Conservation (phyloP, 2,113 vertebrate species). For the Xenus cinereus region DNA sequence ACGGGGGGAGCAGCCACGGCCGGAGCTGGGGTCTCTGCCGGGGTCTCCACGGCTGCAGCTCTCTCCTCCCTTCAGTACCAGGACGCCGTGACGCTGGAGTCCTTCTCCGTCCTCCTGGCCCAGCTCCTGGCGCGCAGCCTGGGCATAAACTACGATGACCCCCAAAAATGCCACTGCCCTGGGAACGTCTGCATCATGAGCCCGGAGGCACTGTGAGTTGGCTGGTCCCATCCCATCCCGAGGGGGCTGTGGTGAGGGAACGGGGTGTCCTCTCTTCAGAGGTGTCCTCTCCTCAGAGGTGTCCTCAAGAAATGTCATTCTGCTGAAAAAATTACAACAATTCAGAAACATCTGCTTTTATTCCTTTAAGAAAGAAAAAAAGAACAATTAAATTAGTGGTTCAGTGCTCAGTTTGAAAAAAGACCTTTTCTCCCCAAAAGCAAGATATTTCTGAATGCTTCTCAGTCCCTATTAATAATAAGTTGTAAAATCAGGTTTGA, state of each 20-base stretch:
- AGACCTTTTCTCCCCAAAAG: not conserved
- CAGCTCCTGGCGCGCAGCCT: constrained; percentile 63
- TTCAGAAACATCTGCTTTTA: not conserved
- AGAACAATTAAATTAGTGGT: not conserved
- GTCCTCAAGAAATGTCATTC: not conserved
- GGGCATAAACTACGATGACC: constrained; percentile 44
- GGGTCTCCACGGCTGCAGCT: not conserved
- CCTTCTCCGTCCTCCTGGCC: constrained; percentile 49
- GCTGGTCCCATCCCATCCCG: no score
- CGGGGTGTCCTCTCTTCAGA: not conserved
- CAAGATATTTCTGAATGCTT: not conserved
- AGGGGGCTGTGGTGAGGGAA: not conserved
- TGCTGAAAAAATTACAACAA: not conserved
- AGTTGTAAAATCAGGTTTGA: not conserved
- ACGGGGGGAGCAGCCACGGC: rapidly evolving
- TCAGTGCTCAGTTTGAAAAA: not conserved
- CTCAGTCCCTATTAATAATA: not conserved
- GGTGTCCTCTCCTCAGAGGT: not conserved
- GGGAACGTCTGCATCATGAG: constrained; percentile 51
- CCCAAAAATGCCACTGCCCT: constrained; percentile 22
- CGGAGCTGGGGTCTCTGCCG: rapidly evolving
- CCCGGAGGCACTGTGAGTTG: constrained; percentile 49
- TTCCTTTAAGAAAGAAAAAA: not conserved
- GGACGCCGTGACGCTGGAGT: not conserved
- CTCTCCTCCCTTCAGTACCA: constrained; percentile 39